A percentile compares a stretch with the other conserved stretches of the same genome.
phyloP scores from a whole-genome alignment of 1,140 invertebrate genomes.

The Drosophila bipectinata region DNA sequence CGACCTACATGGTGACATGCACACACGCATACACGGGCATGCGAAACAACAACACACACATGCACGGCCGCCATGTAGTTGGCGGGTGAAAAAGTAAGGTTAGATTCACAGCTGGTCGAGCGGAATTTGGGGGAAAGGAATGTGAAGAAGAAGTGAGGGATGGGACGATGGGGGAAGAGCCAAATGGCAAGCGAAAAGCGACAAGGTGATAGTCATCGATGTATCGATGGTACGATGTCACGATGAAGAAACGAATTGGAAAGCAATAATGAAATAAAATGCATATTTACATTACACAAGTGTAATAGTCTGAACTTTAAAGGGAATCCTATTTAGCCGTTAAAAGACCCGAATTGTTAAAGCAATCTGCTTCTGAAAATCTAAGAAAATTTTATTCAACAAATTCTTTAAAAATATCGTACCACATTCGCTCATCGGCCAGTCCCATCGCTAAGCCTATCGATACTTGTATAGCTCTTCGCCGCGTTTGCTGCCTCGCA shows the following conservation, averaged over 20 bases:
- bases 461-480: slow-evolving; percentile 3
- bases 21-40: slow-evolving; percentile 19
- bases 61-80: slow-evolving; percentile 57
- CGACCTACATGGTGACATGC: slow-evolving; percentile 48
- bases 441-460: neutral
- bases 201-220: slow-evolving; percentile 14
- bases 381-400: neutral
- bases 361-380: neutral
- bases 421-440: neutral
- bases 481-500: slow-evolving; percentile 7
- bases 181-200: slow-evolving; percentile 56
- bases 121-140: slow-evolving; percentile 10
- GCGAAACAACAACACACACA: slow-evolving; percentile 39
- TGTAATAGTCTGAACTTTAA: neutral
- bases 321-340: neutral
- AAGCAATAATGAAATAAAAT: neutral
- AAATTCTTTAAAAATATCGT: neutral
- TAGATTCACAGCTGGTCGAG: slow-evolving; percentile 53
- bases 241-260: neutral
- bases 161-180: slow-evolving; percentile 11
- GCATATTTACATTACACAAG: neutral
- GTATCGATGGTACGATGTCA: neutral
- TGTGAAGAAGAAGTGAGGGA: slow-evolving; percentile 17
- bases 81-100: slow-evolving; percentile 54
- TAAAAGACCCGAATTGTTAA: too few relatives aligned